Evolutionary conservation across 2,888 invertebrate species (phyloP), one percentile per base, ranked within the genome.

Genomic region (Lysandra bellargus): DNA sequence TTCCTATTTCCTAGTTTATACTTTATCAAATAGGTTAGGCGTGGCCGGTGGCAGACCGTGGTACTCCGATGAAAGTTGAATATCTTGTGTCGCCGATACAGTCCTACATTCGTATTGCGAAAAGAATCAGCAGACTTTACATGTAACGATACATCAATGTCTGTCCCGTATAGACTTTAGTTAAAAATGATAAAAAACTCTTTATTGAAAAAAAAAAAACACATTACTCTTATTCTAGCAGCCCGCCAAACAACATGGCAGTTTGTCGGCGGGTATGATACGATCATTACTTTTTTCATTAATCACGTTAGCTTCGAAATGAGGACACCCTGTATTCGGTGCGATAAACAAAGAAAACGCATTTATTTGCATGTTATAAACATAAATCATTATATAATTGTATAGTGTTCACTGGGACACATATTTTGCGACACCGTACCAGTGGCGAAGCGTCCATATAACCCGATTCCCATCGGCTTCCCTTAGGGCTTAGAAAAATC

Each of bases 1-100:
- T 69, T 69, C 33, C 17, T 37, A 69, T 69, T 69, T 33, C 69
- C 69, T 69, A 69, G 69, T 37, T 69, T 74, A 74, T 69, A 69
- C 33, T 37, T 69, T 74, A 74, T 40, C 74, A 74, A 44, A 74
- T 74, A 74, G 74, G 49, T 76, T 76, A 53, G 76, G 76, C 9
- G 76, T 17, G 76, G 76, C 57, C 49, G 57, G 33, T 69, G 33
- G 53, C 53, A 76, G 57, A 44, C 44, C 73, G 75, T 30, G 44
- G 30, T 76, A 76, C 53, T 76, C 17, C 76, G 76, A 76, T 76
- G 76, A 76, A 76, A 76, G 76, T 76, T 37, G 76, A 76, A 76
- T 76, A 76, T 76, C 76, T 76, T 57, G 75, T 76, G 57, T 76
- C 76, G 49, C 57, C 33, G 76, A 53, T 76, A 57, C 33, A 76